Evolutionary conservation across 2,113 vertebrate genomes (phyloP).

Genomic region (Dicerorhinus sumatrensis): DNA sequence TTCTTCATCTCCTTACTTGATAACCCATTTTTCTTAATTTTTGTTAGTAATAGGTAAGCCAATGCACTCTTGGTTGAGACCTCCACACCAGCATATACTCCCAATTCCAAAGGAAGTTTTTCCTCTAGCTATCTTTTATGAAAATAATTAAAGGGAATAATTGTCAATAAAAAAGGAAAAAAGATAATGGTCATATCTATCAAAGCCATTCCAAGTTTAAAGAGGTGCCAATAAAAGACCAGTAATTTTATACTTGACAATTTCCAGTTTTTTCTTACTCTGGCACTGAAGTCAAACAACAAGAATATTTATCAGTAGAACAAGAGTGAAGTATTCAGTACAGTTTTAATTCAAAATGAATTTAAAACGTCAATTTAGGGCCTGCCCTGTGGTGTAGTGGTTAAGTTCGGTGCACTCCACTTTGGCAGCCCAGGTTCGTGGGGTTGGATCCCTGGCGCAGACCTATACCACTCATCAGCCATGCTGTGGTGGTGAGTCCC

Average conservation of each 20-base stretch:
- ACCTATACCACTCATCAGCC: no score
- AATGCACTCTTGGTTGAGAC: not conserved
- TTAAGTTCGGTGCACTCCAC: no score
- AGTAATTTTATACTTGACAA: slow-evolving; percentile 35
- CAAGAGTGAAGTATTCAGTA: not conserved
- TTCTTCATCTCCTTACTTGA: not conserved
- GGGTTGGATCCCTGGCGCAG: no score
- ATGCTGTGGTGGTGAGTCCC: no score
- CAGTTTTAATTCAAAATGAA: slow-evolving; percentile 42
- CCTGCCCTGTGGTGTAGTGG: no score
- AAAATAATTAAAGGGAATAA: slow-evolving; percentile 29
- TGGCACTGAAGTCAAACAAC: slow-evolving; percentile 26
- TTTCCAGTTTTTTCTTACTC: slow-evolving; percentile 35
- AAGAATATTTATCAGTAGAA: not conserved
- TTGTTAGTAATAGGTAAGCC: not conserved
- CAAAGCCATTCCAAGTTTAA: not conserved
- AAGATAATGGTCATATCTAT: not conserved
- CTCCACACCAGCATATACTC: not conserved
- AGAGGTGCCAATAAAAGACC: not conserved
- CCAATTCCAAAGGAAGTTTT: not conserved
- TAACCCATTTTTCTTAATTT: not conserved
- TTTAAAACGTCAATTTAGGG: slow-evolving; percentile 23
- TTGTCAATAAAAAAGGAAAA: not conserved
- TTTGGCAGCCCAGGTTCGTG: no score
- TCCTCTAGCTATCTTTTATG: not conserved